Conservation (phyloP, 2,797 vertebrate species). For the Otolemur crassicaudatus region DNA sequence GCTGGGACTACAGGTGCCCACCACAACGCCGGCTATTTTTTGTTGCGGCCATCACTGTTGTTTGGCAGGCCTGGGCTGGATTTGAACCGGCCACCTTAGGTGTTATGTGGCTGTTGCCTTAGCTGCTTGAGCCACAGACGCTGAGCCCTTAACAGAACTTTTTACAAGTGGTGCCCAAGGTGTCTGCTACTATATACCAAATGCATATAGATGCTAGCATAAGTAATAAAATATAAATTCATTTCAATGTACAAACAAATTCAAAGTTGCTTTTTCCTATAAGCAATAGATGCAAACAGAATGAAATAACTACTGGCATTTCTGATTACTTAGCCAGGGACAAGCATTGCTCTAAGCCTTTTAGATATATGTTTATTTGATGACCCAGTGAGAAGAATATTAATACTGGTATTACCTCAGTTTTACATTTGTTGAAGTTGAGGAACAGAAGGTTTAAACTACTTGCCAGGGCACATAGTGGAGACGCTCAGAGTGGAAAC, state of each 20-base stretch:
- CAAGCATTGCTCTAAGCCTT: neutral
- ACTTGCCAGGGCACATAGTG: neutral
- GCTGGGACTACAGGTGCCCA: too few relatives aligned
- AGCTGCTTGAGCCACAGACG: too few relatives aligned
- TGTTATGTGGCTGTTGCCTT: too few relatives aligned
- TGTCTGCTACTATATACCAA: neutral
- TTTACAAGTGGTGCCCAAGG: neutral
- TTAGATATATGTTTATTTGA: neutral
- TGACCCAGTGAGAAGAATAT: neutral
- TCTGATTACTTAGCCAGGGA: neutral
- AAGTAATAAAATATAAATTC: neutral
- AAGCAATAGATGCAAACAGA: neutral
- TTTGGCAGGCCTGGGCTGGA: too few relatives aligned
- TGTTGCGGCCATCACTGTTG: too few relatives aligned
- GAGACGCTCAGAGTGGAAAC: neutral
- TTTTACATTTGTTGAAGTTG: neutral
- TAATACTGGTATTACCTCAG: neutral
- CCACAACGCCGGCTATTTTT: too few relatives aligned
- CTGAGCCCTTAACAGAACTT: neutral
- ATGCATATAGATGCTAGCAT: neutral
- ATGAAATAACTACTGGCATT: neutral
- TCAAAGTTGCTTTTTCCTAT: neutral
- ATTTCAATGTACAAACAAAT: neutral
- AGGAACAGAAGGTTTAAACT: neutral
- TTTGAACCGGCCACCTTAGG: too few relatives aligned